Conservation (phyloP, 30 jellyfish, hydroid and myxozoan species). For the Hydra vulgaris region DNA sequence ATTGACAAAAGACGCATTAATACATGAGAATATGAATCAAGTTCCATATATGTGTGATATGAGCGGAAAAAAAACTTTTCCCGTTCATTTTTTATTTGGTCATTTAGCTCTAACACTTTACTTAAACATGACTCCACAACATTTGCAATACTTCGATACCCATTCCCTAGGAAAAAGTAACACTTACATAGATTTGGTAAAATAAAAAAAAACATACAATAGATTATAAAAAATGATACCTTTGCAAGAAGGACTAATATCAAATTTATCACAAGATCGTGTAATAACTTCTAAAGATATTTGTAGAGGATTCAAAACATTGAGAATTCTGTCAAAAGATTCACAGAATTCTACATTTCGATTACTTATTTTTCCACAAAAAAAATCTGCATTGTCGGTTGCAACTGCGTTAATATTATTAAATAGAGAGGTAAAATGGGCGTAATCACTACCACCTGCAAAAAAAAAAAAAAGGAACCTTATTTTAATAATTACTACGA, state of each 20-base stretch:
- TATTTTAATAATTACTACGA: too few species aligned
- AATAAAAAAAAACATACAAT: too few species aligned
- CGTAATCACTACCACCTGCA: conserved; percentile 25
- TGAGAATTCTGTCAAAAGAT: conserved; percentile 49
- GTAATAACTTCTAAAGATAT: conserved; percentile 53
- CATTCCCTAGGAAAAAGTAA: conserved; percentile 50
- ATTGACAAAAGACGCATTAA: conserved; percentile 56
- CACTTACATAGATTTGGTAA: neutral
- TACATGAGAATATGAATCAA: conserved; percentile 74
- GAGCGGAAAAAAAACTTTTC: conserved; percentile 79
- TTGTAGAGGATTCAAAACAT: conserved; percentile 66
- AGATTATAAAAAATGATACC: neutral
- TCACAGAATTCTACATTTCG: conserved; percentile 32
- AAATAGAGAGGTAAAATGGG: conserved; percentile 25
- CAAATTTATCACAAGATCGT: conserved; percentile 40
- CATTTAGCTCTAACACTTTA: conserved; percentile 43
- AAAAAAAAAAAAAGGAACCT: neutral
- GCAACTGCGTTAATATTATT: conserved; percentile 34
- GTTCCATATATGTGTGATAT: conserved; percentile 67
- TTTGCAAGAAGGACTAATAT: conserved; percentile 27
- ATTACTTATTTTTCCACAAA: conserved; percentile 38
- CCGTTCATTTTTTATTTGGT: conserved; percentile 40
- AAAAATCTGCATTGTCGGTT: conserved; percentile 31
- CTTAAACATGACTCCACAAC: conserved; percentile 50
- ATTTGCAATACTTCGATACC: conserved; percentile 71